Conservation (phyloP, 2,888 invertebrate genomes). For the Plagiodera versicolora region DNA sequence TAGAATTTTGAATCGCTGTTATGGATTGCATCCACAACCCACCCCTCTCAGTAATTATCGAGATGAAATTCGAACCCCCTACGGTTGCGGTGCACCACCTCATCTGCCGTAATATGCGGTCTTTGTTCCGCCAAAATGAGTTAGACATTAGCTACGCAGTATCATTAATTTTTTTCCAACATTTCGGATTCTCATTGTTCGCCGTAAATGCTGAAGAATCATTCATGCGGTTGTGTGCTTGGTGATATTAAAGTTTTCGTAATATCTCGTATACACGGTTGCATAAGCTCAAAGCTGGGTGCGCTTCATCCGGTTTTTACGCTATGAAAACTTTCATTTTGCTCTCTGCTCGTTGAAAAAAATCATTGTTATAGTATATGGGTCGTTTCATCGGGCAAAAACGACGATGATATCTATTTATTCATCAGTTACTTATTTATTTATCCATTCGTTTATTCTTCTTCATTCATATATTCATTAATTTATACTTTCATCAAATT, state of each 20-base stretch:
- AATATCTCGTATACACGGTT: constrained; percentile 7
- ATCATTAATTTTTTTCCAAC: constrained; percentile 29
- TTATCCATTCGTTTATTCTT: too few relatives aligned
- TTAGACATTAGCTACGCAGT: constrained; percentile 23
- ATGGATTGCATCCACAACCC: too few relatives aligned
- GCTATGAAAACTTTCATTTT: background rate
- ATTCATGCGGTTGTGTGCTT: constrained; percentile 21
- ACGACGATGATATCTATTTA: too few relatives aligned
- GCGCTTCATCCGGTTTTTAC: background rate
- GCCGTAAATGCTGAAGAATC: constrained; percentile 28
- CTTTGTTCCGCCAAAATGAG: constrained; percentile 17
- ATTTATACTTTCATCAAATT: too few relatives aligned
- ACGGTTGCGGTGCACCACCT: background rate
- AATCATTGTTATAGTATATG: too few relatives aligned
- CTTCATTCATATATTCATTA: too few relatives aligned
- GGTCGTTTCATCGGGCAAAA: too few relatives aligned
- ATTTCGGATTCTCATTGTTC: constrained; percentile 30
- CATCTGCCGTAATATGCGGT: constrained; percentile 3
- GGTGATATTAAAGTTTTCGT: constrained; percentile 27
- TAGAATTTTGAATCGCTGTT: too few relatives aligned
- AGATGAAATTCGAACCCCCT: too few relatives aligned
- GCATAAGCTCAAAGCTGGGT: background rate
- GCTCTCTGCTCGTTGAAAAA: background rate
- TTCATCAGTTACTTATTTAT: too few relatives aligned
- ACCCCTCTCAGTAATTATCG: too few relatives aligned